Base-by-base conservation (phyloP, 2,797 vertebrate species). In the Diceros bicornis region DNA sequence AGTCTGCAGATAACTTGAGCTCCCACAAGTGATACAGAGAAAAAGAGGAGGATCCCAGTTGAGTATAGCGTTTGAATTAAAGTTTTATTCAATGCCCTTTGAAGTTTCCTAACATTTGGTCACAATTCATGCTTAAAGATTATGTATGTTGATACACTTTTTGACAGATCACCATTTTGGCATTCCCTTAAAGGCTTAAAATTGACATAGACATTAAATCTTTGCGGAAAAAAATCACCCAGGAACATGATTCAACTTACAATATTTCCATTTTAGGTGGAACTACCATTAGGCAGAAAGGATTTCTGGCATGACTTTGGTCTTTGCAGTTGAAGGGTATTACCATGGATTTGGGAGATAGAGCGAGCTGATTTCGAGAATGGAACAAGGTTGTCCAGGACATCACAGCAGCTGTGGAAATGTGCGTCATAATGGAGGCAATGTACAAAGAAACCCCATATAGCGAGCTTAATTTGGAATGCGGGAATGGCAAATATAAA, bases 81-180 rank as follows among this genome's bases (percentile, higher is more conserved):
- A 95, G 34, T 47, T 55, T 37, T 64, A 50, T 44, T 91, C 12
- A 29, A 17, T 4, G 7, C 2, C 9, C 4, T 93, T 50, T 72
- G 71, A 52, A 21, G 57, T 68, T 55, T 68, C 17, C 34, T 89
- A 57, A 85, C 71, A 85, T 74, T 74, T 64, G 18, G 27, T 91
- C 10, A 34, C 52, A 78, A 71, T 72, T 44, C 92, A 44, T 85
- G 32, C 55, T 92, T 94, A 89, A 44, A 55, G 72, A 88, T 89
- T 77, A 47, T 44, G 20, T 61, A 27, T 21, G 25, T 23, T 64
- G 57, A 61, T 62, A 55, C 3, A 62, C 55, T 84, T 55, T 57
- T 64, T 72, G 32, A 75, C 52, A 89, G 25, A 47, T 61, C 14
- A 66, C 47, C 79, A 69, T 41, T n/a, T 81, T 89, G 81, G 47